Conservation (phyloP, 1,140 invertebrate species). For the Magallana angulata region DNA sequence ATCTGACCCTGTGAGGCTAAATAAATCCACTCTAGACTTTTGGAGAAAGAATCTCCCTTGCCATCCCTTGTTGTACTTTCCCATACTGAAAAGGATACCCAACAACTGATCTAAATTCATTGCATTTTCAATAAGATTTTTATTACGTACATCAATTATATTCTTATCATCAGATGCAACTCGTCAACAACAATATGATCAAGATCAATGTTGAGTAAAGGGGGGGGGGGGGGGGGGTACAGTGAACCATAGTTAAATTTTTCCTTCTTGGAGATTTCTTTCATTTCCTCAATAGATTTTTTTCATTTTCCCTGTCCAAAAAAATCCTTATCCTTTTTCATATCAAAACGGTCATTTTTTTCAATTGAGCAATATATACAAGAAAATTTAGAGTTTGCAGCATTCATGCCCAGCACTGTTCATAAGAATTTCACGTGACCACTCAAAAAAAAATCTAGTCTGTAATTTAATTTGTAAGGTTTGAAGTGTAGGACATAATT, state of each 20-base stretch:
- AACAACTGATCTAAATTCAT: constrained; percentile 38
- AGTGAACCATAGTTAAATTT: constrained; percentile 24
- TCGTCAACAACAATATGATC: constrained; percentile 46
- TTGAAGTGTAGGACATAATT: neutral
- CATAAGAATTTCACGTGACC: constrained; percentile 52
- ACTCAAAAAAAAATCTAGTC: constrained; percentile 40
- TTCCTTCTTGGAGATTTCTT: neutral
- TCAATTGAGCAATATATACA: constrained; percentile 54
- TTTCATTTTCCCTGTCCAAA: neutral
- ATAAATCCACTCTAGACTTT: neutral
- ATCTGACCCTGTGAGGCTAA: constrained; percentile 35
- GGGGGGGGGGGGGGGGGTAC: neutral
- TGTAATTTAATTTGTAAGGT: neutral
- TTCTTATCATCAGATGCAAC: constrained; percentile 46
- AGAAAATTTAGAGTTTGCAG: constrained; percentile 49
- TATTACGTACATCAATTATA: constrained; percentile 22
- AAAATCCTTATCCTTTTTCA: constrained; percentile 43
- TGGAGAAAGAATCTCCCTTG: constrained; percentile 8
- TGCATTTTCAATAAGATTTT: constrained; percentile 51
- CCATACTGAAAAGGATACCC: constrained; percentile 42
- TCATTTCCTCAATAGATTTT: constrained; percentile 30
- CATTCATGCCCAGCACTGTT: constrained; percentile 45
- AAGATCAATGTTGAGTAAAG: constrained; percentile 15
- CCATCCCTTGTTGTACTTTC: constrained; percentile 46
- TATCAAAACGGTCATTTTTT: constrained; percentile 41